These are phyloP conservation scores for Leucophenga varia DNA, from an alignment of 1,140 invertebrate genomes.

Conservation along the genomic window DNA sequence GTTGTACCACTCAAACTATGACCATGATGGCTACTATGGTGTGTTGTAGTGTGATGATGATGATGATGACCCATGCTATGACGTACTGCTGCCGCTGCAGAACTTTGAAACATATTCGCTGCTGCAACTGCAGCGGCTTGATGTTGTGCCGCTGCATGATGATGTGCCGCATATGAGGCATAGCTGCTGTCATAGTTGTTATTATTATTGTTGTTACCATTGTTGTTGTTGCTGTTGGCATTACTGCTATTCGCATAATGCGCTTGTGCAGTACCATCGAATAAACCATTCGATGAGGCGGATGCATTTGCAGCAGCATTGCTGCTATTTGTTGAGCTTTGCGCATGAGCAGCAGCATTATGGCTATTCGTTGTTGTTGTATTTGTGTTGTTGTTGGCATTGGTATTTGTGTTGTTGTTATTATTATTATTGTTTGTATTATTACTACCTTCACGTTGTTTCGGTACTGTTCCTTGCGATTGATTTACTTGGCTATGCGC, in stretches of 20 bases:
- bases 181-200: conserved; percentile 41
- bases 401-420: conserved; percentile 17
- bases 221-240: neutral
- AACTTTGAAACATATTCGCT: conserved; percentile 53
- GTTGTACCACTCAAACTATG: conserved; percentile 14
- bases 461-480: conserved; percentile 36
- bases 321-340: conserved; percentile 29
- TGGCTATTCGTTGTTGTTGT: conserved; percentile 41
- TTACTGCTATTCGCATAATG: conserved; percentile 30
- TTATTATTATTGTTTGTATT: conserved; percentile 31
- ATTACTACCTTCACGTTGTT: conserved; percentile 28
- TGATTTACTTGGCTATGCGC: conserved; percentile 76
- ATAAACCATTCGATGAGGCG: conserved; percentile 38
- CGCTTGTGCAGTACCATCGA: conserved; percentile 49
- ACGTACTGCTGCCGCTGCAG: conserved; percentile 46
- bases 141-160: conserved; percentile 43
- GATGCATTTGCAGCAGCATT: conserved; percentile 13
- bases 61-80: conserved; percentile 50
- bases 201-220: conserved; percentile 22
- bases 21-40: conserved; percentile 21
- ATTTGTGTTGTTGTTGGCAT: conserved; percentile 34
- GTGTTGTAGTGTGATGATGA: conserved; percentile 29
- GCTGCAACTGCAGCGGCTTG: conserved; percentile 47
- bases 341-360: conserved; percentile 24
- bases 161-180: conserved; percentile 37